Base-by-base conservation (phyloP, 2,888 invertebrate genomes). In the Plagiodera versicolora region DNA sequence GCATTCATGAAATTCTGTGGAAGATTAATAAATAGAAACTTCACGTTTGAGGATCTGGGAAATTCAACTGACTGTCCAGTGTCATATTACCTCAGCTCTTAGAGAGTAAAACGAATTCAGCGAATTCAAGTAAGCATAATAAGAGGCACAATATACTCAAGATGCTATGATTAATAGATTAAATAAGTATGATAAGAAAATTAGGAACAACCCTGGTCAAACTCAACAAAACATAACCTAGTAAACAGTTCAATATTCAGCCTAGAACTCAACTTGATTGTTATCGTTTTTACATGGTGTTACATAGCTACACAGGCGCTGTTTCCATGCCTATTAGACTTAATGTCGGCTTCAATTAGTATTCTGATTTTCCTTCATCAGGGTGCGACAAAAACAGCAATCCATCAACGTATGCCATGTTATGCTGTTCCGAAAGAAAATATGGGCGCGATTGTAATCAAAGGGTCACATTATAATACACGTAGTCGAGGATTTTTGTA, bases 381-480 rank as follows among this genome's bases (percentile, higher is more conserved):
- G 32, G 11, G 11, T 11, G 28, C 28, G 39, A 39, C 52, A 52
- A 51, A 32, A 52, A 44, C 11, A 11, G 10, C 53, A 18, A 24
- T 53, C 24, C 20, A 45, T 53, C 53, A 53, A 39, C 44, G 10
- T 24, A 53, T 16, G 45, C 39, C 53, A 53, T 9, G 14, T 39
- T 20, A 44, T 8, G 11, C 20, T 35, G 35, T 39, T n/a, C 39
- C n/a, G 5, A 20, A 17, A 45, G 14, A 28, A 50, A 57, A 48
- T 6, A 24, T 24, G 6, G 24, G 17, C 20, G 50, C 24, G 54
- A 58, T 61, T 58, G 50, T 46, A 45, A 58, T 58, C 57, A 61
- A 53, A 60, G 50, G 58, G 58, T 47, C 52, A 28, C 56, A 30
- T 47, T 47, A 61, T 61, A 61, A 61, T 61, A 58, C 54, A 58